Evolutionary conservation across 2,113 vertebrate genomes (phyloP).

Genomic region (Corapipo altera): DNA sequence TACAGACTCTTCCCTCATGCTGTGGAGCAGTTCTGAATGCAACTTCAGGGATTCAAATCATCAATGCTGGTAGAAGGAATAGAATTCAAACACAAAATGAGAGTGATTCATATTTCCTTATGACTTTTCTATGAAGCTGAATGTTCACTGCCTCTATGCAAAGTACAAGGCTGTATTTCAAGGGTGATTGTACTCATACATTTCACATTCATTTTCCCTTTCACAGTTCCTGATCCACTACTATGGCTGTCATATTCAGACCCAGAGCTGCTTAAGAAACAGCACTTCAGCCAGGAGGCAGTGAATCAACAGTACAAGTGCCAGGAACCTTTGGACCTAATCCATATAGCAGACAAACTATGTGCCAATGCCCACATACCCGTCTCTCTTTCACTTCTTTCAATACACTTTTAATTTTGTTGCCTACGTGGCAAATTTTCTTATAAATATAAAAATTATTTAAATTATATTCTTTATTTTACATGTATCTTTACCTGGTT

Average conservation of each 20-base stretch:
- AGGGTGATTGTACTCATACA: neutral
- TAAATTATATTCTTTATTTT: neutral
- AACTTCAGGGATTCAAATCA: constrained; percentile 21
- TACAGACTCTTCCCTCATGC: neutral
- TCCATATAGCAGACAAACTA: neutral
- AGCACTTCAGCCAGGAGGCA: neutral
- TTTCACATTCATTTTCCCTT: neutral
- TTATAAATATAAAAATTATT: neutral
- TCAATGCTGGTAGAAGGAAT: neutral
- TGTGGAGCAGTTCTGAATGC: constrained; percentile 8
- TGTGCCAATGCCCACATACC: neutral
- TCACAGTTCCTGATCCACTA: neutral
- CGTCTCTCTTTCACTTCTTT: neutral
- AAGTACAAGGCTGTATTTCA: constrained; percentile 12
- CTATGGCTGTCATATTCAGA: neutral
- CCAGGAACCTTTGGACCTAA: neutral
- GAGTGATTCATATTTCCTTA: constrained; percentile 34
- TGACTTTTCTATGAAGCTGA: neutral
- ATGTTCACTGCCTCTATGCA: neutral
- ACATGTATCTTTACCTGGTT: neutral
- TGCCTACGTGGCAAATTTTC: neutral
- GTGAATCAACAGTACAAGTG: neutral
- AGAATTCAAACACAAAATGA: neutral
- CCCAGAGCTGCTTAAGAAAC: neutral
- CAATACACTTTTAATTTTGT: neutral